Conservation (phyloP, 1,140 invertebrate genomes). For the Whitmania pigra region DNA sequence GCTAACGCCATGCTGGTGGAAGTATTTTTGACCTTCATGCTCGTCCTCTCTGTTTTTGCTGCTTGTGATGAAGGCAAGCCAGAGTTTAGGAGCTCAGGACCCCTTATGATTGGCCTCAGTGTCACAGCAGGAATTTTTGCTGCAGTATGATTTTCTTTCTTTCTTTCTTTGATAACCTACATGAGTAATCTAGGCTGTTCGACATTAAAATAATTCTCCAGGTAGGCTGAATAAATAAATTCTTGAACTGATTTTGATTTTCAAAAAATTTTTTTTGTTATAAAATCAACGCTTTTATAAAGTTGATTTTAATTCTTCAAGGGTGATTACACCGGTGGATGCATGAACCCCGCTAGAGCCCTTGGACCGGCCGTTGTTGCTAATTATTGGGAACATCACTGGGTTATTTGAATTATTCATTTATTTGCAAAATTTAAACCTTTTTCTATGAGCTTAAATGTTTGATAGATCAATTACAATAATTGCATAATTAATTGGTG, state of each 20-base stretch:
- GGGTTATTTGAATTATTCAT: constrained; percentile 20
- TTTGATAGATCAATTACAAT: not conserved
- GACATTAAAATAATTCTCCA: no score
- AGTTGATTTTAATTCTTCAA: constrained; percentile 30
- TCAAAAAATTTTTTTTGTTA: no score
- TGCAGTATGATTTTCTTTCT: constrained; percentile 55
- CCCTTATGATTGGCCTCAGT: constrained; percentile 64
- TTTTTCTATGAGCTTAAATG: not conserved
- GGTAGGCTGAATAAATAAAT: no score
- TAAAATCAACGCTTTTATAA: no score
- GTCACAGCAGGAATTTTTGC: constrained; percentile 63
- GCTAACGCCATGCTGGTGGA: constrained; percentile 13
- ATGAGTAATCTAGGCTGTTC: no score
- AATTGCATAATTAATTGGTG: no score
- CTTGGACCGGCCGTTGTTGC: constrained; percentile 57
- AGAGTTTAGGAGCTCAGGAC: constrained; percentile 65
- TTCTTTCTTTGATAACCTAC: not conserved
- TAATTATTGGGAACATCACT: constrained; percentile 25
- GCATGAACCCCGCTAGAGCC: constrained; percentile 76
- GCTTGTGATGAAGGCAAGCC: constrained; percentile 43
- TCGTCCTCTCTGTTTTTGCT: constrained; percentile 14
- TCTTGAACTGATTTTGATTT: no score
- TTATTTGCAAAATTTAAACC: not conserved
- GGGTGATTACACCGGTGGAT: constrained; percentile 66
- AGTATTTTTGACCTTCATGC: constrained; percentile 14